Evolutionary conservation across 2,113 vertebrate genomes (phyloP).

Genomic region (Myrmecophaga tridactyla): DNA sequence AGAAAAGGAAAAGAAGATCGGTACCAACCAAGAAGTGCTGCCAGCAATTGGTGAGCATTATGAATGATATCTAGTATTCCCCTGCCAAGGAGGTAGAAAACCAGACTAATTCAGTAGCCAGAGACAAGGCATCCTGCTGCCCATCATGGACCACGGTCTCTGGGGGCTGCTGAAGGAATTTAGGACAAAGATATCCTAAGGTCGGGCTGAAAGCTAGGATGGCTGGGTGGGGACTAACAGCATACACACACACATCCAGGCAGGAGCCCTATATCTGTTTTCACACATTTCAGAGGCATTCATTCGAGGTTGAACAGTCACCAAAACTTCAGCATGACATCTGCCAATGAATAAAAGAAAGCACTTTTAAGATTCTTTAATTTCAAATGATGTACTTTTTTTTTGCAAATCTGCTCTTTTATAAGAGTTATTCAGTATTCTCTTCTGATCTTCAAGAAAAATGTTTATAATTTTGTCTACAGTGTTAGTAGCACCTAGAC

Average conservation of each 20-base stretch:
- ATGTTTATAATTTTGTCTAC: neutral
- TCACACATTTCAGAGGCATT: neutral
- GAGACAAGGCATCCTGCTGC: neutral
- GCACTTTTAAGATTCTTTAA: neutral
- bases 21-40: neutral
- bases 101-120: neutral
- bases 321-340: neutral
- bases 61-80: neutral
- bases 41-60: neutral
- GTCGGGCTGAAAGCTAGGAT: neutral
- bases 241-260: neutral
- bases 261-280: neutral
- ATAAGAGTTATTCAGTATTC: too few relatives aligned
- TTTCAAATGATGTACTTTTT: neutral
- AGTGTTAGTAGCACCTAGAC: neutral
- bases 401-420: neutral
- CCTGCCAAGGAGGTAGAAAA: neutral
- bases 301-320: neutral
- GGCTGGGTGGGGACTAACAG: neutral
- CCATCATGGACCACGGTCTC: neutral
- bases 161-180: neutral
- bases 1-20: neutral
- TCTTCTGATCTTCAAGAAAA: conserved; percentile 13
- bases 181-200: neutral
- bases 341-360: neutral